These are phyloP conservation scores for Climacteris rufus DNA, from an alignment of 2,113 vertebrate species.

Conservation along the genomic window DNA sequence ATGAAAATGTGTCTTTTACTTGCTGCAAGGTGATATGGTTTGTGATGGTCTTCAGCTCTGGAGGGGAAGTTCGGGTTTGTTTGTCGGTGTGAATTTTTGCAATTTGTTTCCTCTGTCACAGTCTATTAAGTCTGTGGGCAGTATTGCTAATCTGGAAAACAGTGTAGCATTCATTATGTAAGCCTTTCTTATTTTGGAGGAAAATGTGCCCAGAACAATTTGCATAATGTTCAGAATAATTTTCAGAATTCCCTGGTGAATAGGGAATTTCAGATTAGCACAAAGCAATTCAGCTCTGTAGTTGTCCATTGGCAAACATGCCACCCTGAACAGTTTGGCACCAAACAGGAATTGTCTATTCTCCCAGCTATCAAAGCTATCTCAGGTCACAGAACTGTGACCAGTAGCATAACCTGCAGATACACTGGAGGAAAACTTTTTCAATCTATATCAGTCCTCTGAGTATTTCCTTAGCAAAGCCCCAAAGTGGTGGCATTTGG, in stretches of 20 bases:
- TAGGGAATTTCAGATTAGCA: not conserved
- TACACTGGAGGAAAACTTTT: not conserved
- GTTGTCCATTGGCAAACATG: not conserved
- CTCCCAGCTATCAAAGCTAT: not conserved
- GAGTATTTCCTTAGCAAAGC: not conserved
- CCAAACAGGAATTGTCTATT: not conserved
- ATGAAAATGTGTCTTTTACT: not conserved
- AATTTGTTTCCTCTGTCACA: conserved; percentile 53
- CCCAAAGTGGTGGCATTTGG: not conserved
- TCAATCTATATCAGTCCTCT: not conserved
- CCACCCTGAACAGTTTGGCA: not conserved
- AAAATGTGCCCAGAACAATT: conserved; percentile 58
- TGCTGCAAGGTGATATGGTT: conserved; percentile 42
- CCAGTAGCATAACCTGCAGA: not conserved
- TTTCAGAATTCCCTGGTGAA: conserved; percentile 8
- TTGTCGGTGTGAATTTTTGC: conserved; percentile 57
- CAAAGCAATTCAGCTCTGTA: not conserved
- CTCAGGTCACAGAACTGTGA: not conserved
- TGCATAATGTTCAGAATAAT: conserved; percentile 45
- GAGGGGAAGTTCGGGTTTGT: not conserved
- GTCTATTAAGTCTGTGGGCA: conserved; percentile 51
- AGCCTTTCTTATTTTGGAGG: conserved; percentile 39
- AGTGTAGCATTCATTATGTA: conserved; percentile 19
- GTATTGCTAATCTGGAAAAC: conserved; percentile 52
- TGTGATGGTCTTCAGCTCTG: conserved; percentile 52